Evolutionary conservation across 1,140 invertebrate species (phyloP).

Genomic region (Ylistrum balloti): DNA sequence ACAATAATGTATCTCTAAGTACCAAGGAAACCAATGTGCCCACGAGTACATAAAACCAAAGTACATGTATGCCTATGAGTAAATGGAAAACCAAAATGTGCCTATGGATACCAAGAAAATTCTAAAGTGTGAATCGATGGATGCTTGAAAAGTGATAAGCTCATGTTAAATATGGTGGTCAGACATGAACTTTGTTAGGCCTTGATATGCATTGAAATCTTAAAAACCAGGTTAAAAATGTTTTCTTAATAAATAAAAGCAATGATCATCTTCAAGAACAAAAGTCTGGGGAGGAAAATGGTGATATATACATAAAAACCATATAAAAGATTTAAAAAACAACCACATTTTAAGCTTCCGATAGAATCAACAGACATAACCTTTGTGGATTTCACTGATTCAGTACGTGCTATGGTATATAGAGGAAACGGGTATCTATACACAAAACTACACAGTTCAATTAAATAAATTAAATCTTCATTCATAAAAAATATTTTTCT

Average conservation of each 20-base stretch:
- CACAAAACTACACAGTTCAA: not conserved
- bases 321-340: not conserved
- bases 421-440: not conserved
- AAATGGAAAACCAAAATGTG: too few species aligned
- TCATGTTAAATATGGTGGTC: not conserved
- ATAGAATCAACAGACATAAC: not conserved
- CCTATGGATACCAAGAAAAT: too few species aligned
- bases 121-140: not conserved
- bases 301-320: not conserved
- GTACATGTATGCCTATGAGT: too few species aligned
- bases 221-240: not conserved
- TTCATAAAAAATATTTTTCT: slow-evolving; percentile 32
- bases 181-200: not conserved
- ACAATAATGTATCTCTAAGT: too few species aligned
- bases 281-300: too few species aligned
- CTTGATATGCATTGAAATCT: not conserved
- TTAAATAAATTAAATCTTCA: slow-evolving; percentile 40
- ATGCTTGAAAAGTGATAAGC: not conserved
- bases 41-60: too few species aligned
- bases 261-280: not conserved
- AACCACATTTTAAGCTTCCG: not conserved
- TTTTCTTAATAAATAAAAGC: not conserved
- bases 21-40: too few species aligned
- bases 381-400: too few species aligned
- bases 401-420: too few species aligned